Percentiles rank a stretch among this genome's conserved stretches.
Evolutionary conservation across 2,888 invertebrate genomes (phyloP).

Genomic region (Calameuta pallipes): DNA sequence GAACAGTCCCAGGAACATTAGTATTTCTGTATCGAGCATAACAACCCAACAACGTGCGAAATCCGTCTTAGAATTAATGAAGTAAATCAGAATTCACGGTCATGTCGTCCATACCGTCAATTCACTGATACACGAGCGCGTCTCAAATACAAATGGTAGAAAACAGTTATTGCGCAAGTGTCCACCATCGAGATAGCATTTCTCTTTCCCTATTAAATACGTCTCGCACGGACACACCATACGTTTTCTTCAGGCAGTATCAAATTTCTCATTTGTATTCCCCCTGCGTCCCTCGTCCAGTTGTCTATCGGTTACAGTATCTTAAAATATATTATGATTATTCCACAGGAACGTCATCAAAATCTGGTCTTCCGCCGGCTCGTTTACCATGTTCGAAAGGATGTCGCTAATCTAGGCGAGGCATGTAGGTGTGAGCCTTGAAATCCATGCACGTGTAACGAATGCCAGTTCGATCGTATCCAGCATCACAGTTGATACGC

Average conservation of each 20-base stretch:
- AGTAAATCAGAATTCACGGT: neutral
- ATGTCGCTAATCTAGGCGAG: slow-evolving; percentile 1
- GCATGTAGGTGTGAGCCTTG: neutral
- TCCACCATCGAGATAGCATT: neutral
- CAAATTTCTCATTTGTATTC: neutral
- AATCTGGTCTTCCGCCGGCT: neutral
- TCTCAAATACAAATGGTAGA: neutral
- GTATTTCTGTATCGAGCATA: neutral
- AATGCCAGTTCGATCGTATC: neutral
- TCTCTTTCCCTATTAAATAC: neutral
- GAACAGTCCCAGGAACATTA: neutral
- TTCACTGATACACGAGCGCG: neutral
- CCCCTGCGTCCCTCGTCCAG: neutral
- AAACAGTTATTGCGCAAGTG: neutral
- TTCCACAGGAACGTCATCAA: neutral
- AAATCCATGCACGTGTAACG: neutral
- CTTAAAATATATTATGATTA: neutral
- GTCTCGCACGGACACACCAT: neutral
- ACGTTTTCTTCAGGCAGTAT: neutral
- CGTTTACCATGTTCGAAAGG: neutral
- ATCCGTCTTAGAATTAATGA: neutral
- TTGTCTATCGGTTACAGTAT: neutral
- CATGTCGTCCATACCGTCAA: neutral
- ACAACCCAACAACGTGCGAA: neutral
- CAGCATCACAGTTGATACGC: neutral